Evolutionary conservation across 2,888 invertebrate species (phyloP).

Genomic region (Dicycla oo): DNA sequence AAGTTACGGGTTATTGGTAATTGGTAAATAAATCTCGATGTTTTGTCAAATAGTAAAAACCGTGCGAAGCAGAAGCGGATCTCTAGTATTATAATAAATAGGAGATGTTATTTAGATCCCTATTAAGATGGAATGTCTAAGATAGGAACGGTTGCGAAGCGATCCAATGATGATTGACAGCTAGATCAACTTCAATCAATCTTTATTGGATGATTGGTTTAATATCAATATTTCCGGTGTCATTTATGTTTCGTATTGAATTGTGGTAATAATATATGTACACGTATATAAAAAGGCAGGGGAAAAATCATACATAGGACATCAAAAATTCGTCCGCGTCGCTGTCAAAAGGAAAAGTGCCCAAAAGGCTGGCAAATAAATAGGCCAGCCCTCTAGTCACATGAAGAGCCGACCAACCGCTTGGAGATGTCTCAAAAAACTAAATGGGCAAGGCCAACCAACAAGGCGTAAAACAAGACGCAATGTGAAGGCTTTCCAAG

Average conservation of each 20-base stretch:
- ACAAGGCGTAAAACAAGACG: no score
- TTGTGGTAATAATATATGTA: background rate
- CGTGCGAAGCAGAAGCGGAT: no score
- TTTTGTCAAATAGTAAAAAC: no score
- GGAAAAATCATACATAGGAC: no score
- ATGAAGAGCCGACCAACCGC: background rate
- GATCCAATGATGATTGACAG: slow-evolving; percentile 42
- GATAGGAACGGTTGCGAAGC: background rate
- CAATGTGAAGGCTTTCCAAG: no score
- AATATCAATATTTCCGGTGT: slow-evolving; percentile 38
- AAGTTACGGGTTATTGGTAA: no score
- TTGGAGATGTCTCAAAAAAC: background rate
- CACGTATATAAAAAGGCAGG: no score
- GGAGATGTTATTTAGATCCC: background rate
- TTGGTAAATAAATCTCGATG: no score
- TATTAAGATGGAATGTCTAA: slow-evolving; percentile 1
- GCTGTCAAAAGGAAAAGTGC: no score
- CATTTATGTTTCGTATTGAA: background rate
- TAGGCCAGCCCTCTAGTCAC: background rate
- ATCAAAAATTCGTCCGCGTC: no score
- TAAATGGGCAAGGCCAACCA: no score
- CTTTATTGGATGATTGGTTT: slow-evolving; percentile 37
- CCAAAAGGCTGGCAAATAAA: background rate
- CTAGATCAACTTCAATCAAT: slow-evolving; percentile 11
- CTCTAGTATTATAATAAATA: background rate